Conservation (phyloP, 2,113 vertebrate species). For the Raja brachyura region DNA sequence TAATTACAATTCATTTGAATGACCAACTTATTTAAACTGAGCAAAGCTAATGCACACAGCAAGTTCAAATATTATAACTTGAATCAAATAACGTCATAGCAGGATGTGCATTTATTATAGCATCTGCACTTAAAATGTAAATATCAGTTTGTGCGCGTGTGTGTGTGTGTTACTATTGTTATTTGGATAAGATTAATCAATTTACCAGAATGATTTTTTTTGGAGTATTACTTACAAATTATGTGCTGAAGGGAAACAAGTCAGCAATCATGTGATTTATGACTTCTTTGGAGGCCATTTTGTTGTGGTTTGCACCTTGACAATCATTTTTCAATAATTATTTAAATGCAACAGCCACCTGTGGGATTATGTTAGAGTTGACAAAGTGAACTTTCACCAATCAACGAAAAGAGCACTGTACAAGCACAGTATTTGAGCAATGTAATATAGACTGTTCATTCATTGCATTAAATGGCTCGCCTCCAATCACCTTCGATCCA, state of each 20-base stretch:
- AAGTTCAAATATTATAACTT: not conserved
- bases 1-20: not conserved
- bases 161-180: not conserved
- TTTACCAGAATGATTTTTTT: not conserved
- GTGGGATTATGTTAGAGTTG: not conserved
- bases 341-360: not conserved
- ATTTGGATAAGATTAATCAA: not conserved
- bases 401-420: not conserved
- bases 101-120: not conserved
- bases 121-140: not conserved
- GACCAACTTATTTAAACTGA: not conserved
- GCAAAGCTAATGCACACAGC: not conserved
- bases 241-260: not conserved
- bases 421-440: not conserved
- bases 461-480: not conserved
- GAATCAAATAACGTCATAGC: not conserved
- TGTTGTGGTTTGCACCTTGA: not conserved
- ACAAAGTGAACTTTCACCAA: not conserved
- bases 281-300: not conserved
- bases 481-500: not conserved
- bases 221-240: not conserved
- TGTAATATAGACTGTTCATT: not conserved
- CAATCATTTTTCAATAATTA: too few species aligned
- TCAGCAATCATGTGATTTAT: not conserved
- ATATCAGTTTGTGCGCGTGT: not conserved